These are phyloP conservation scores for Poecilus cupreus DNA, from an alignment of 2,888 invertebrate genomes.

Conservation along the genomic window DNA sequence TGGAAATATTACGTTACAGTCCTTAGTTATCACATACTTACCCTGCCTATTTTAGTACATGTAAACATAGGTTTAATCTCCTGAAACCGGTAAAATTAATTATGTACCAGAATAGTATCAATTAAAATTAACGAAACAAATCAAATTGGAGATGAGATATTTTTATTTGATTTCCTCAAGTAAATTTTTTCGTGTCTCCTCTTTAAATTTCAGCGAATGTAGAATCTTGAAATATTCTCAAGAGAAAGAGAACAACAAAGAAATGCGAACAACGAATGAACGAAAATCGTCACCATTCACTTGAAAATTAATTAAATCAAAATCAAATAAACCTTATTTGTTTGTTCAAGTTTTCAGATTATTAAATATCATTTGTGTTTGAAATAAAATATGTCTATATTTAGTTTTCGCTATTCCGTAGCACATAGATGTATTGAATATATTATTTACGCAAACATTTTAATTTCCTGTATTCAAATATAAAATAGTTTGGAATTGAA, in stretches of 20 bases:
- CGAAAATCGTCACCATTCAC: neutral
- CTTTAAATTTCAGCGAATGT: neutral
- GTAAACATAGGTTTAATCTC: too few species aligned
- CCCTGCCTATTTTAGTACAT: too few species aligned
- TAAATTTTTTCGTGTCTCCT: neutral
- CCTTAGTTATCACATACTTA: too few species aligned
- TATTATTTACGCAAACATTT: constrained; percentile 30
- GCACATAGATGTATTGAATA: neutral
- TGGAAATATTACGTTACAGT: too few species aligned
- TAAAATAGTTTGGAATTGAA: constrained; percentile 23
- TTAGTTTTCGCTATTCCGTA: neutral
- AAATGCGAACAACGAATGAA: neutral
- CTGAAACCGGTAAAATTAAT: too few species aligned
- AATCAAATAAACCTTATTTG: neutral
- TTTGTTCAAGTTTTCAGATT: neutral
- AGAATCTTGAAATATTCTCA: constrained; percentile 8
- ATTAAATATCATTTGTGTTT: neutral
- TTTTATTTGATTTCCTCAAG: constrained; percentile 32
- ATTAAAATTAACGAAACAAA: too few species aligned
- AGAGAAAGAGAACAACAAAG: constrained; percentile 17
- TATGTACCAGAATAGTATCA: too few species aligned
- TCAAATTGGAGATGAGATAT: neutral
- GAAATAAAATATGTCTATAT: neutral
- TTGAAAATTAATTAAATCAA: neutral
- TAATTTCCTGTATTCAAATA: constrained; percentile 36